Evolutionary conservation across 1,140 invertebrate genomes (phyloP), one percentile per base, ranked within the genome.

Genomic region (Leptinotarsa texana): DNA sequence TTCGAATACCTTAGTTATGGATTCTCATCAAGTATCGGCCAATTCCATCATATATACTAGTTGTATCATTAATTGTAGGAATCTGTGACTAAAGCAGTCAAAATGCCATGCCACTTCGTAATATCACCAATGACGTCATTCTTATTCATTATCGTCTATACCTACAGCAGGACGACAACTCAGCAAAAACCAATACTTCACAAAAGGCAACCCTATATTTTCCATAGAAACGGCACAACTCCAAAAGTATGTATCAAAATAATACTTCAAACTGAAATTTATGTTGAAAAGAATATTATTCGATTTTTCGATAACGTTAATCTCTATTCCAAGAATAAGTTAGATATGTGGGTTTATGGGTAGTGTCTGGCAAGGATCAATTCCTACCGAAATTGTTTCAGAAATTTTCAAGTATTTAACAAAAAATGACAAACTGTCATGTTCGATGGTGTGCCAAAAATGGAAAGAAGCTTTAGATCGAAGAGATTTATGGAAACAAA

Each of bases 341-440:
- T 57, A 65, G 63, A 65, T 21, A 22, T 33, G 27, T 65, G 63
- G 42, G 65, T 49, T n/a, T 47, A 68, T 67, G 63, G 73, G 89
- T 92, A 73, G 92, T 92, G 21, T 92, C 93, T 84, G 91, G 93
- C 77, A 86, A 92, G 80, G 86, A 91, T 0, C 86, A 86, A 73
- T 80, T 21, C 80, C 79, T 22, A 42, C 61, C 18, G 78, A 78
- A 57, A 17, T 77, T 51, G 47, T 82, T 21, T 63, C 73, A 17
- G 27, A 78, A 48, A 74, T 82, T 21, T 80, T 76, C 66, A 69
- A 72, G 21, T 75, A 74, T 63, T 63, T 82, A 47, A 62, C 79
- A 3, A 75, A 76, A 65, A 18, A 72, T 48, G 80, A 80, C 48
- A 74, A 74, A n/a, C 66, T 82, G 13, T 69, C 78, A 18, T 82